A percentile compares a stretch with the other conserved stretches of the same genome.
Conservation (phyloP, 2,888 invertebrate genomes). For the Campaea margaritaria region DNA sequence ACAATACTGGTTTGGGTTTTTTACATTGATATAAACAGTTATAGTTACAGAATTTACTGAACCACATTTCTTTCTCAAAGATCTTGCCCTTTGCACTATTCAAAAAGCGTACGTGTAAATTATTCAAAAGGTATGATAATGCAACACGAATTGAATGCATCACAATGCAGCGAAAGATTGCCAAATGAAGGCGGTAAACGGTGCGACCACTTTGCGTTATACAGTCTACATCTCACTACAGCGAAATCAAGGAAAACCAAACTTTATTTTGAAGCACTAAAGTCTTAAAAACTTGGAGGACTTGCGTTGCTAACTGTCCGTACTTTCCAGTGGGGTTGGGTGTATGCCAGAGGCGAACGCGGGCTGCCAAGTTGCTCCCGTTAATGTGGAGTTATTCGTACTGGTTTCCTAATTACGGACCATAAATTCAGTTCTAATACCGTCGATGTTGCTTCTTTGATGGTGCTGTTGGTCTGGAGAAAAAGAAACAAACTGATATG, state of each 20-base stretch:
- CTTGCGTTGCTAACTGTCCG: conserved; percentile 42
- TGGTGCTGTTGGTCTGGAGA: conserved; percentile 17
- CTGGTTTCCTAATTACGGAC: conserved; percentile 54
- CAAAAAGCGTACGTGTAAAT: conserved; percentile 46
- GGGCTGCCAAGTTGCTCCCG: conserved; percentile 61
- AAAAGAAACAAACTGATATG: conserved; percentile 3
- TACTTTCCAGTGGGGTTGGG: conserved; percentile 61
- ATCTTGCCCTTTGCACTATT: conserved; percentile 28
- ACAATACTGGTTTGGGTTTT: not conserved
- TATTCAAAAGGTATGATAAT: conserved; percentile 56
- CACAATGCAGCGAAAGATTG: conserved; percentile 71
- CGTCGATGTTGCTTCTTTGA: conserved; percentile 28
- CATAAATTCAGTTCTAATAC: conserved; percentile 41
- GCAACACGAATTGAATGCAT: conserved; percentile 64
- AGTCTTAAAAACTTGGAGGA: conserved; percentile 21
- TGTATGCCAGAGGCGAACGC: conserved; percentile 55
- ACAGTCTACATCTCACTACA: conserved; percentile 34
- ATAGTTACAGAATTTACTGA: not conserved
- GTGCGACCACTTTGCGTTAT: conserved; percentile 63
- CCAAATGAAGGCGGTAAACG: conserved; percentile 74
- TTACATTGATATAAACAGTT: too few relatives aligned
- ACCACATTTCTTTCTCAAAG: conserved; percentile 24
- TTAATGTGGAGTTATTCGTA: conserved; percentile 57
- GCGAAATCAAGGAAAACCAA: conserved; percentile 12
- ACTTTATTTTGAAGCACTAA: conserved; percentile 24